Percentiles rank a stretch among this genome's conserved stretches.
phyloP scores from a whole-genome alignment of 37 sponge, comb jelly and placozoan species.

The Theonella swinhoei region DNA sequence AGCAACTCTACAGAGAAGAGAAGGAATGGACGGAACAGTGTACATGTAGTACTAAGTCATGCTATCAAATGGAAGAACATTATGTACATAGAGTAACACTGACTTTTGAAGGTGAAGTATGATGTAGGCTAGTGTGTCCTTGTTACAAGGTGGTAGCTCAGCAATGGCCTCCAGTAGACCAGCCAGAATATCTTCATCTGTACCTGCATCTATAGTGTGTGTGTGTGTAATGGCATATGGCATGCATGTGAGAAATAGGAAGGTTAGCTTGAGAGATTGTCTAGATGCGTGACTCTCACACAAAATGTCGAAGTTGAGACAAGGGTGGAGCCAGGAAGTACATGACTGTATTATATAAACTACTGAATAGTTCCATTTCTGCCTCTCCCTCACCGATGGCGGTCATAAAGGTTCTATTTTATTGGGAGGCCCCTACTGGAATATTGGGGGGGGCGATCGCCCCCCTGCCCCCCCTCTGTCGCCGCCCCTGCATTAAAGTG shows the following conservation, averaged over 20 bases:
- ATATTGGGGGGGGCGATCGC: too few relatives aligned
- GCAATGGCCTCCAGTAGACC: constrained; percentile 76
- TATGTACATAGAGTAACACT: not conserved
- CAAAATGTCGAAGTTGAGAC: too few relatives aligned
- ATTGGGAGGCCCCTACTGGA: too few relatives aligned
- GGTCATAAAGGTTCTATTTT: constrained; percentile 67
- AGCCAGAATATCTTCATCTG: constrained; percentile 69
- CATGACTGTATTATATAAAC: too few relatives aligned
- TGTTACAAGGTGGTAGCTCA: constrained; percentile 86
- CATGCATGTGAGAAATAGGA: not conserved
- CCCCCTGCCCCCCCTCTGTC: too few relatives aligned
- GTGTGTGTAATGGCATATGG: too few relatives aligned
- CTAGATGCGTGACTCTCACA: too few relatives aligned
- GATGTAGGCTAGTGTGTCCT: constrained; percentile 93
- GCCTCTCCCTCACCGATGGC: constrained; percentile 57
- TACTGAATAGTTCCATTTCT: not conserved
- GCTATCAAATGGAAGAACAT: too few relatives aligned
- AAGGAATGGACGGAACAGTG: not conserved
- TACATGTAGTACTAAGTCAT: too few relatives aligned
- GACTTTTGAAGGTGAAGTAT: constrained; percentile 91
- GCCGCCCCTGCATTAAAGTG: too few relatives aligned
- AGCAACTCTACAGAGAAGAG: constrained; percentile 57
- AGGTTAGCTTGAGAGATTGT: too few relatives aligned
- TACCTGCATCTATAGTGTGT: constrained; percentile 50
- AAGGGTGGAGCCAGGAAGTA: not conserved